Evolutionary conservation across 2,797 vertebrate species (phyloP).

Genomic region (Dendrocincla fuliginosa): DNA sequence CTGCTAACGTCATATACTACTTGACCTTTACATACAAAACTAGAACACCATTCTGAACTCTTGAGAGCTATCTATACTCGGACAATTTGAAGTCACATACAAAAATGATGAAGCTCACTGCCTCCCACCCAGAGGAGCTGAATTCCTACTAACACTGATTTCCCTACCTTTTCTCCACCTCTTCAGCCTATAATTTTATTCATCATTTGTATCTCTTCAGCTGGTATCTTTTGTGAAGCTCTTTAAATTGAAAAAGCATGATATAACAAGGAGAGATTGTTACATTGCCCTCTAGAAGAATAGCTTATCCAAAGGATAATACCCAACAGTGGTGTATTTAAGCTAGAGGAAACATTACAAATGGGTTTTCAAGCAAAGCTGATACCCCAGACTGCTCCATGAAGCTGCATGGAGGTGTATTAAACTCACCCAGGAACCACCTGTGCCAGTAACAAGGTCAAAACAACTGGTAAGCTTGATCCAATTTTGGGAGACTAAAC

Average conservation of each 20-base stretch:
- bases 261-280: neutral
- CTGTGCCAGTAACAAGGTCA: neutral
- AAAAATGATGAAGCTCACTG: neutral
- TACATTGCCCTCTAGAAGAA: neutral
- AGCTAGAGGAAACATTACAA: neutral
- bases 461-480: slow-evolving; percentile 27
- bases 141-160: neutral
- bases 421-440: neutral
- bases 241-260: neutral
- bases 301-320: neutral
- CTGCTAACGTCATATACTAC: neutral
- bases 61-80: neutral
- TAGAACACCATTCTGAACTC: neutral
- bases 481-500: slow-evolving; percentile 2
- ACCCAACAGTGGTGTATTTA: neutral
- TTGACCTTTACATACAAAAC: neutral
- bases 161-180: neutral
- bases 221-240: neutral
- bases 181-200: slow-evolving; percentile 22
- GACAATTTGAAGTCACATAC: neutral
- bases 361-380: neutral
- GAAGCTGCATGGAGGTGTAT: neutral
- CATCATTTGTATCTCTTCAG: slow-evolving; percentile 1
- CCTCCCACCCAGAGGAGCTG: neutral
- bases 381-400: neutral